Evolutionary conservation across 2,797 vertebrate genomes (phyloP).

Genomic region (Etheostoma nigrum): DNA sequence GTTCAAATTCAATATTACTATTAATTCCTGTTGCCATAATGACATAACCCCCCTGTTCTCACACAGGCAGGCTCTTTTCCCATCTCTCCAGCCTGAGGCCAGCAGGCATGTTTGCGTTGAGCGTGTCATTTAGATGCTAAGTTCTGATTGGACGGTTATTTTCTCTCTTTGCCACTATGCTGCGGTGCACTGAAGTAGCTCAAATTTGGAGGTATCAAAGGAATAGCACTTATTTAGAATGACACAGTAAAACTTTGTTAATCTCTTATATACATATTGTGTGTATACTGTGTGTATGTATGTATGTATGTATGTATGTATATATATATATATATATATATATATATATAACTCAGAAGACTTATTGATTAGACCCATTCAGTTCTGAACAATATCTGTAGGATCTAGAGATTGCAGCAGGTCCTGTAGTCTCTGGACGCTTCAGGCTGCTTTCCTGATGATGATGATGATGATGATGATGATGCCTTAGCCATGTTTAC

Average conservation of each 20-base stretch:
- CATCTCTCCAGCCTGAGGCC: background rate
- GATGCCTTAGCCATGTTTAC: constrained; percentile 37
- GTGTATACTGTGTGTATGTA: too few relatives aligned
- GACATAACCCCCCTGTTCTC: background rate
- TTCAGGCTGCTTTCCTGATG: constrained; percentile 10
- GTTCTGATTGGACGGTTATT: constrained; percentile 1
- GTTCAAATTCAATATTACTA: background rate
- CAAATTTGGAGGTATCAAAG: background rate
- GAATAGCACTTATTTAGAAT: background rate
- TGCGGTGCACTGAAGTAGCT: background rate
- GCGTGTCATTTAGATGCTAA: background rate
- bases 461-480: constrained; percentile 19
- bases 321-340: too few relatives aligned
- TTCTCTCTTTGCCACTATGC: background rate
- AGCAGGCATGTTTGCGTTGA: background rate
- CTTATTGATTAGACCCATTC: background rate
- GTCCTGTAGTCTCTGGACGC: background rate
- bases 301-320: too few relatives aligned
- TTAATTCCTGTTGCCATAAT: background rate
- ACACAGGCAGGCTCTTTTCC: background rate
- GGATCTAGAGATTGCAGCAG: background rate
- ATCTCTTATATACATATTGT: background rate
- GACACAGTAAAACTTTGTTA: background rate
- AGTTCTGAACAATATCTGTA: background rate
- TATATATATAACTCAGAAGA: too few relatives aligned